Base-by-base conservation (phyloP, 2,888 invertebrate genomes). In the Corythucha ciliata region DNA sequence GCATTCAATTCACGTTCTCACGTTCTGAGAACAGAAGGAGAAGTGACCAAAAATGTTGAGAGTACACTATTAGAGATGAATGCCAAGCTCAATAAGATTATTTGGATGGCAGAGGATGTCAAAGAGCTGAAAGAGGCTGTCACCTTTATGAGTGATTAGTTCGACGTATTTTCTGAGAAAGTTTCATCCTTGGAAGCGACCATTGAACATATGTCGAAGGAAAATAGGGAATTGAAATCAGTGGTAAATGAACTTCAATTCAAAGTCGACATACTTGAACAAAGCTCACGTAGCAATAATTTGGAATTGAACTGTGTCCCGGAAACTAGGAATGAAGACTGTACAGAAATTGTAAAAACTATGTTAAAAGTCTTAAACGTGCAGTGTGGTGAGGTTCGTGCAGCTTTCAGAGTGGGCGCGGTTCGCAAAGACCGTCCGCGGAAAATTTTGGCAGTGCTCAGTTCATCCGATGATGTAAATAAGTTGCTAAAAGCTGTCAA, bases 361-460 rank as follows among this genome's bases (percentile, higher is more conserved):
- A 16, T n/a, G 8, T 12, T 16, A 12, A 16, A 7, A n/a, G 8
- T 36, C 7, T 16, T 36, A 8, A n/a, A 36, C 8, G 14, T 36
- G 10, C 14, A 36, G 7, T 12, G 10, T n/a, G 36, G 10, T 36
- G 14, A n/a, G 8, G 36, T 36, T 7, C 14, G 7, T 7, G 8
- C 8, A 7, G 36, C 36, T 25, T 46, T 46, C 36, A 32, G 46
- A 10, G 46, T 46, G 5, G 46, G 46, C 36, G 14, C 36, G 22
- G 21, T 14, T 3, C 46, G 21, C 24, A 46, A 14, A 20, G 46
- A 46, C 18, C 21, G 25, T 6, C 46, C 46, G 20, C 33, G 46
- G 14, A 46, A 34, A 22, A 46, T 46, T 20, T 25, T 46, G 10
- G 46, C 34, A 3, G 22, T 18, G 20, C 24, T 46, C 7, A 36